phyloP scores from a whole-genome alignment of 2,888 invertebrate genomes.

The Sphecodes monilicornis region DNA sequence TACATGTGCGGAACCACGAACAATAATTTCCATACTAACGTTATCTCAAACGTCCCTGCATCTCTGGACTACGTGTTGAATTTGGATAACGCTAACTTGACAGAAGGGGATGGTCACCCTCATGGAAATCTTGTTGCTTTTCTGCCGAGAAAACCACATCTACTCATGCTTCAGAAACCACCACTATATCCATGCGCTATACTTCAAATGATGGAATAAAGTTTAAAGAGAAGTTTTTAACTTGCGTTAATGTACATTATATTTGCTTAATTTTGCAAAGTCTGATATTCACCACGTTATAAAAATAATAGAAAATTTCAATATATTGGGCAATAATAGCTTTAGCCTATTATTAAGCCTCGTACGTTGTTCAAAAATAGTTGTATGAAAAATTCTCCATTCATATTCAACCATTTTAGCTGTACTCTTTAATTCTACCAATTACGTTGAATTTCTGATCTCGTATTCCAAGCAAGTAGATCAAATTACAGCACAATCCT shows the following conservation, averaged over 20 bases:
- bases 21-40: constrained; percentile 80
- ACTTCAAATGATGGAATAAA: constrained; percentile 6
- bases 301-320: background rate
- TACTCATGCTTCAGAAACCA: constrained; percentile 50
- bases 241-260: background rate
- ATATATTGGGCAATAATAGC: background rate
- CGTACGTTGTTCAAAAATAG: no score
- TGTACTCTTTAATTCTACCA: background rate
- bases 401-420: background rate
- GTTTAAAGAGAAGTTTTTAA: background rate
- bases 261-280: background rate
- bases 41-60: constrained; percentile 72
- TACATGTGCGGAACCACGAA: constrained; percentile 56
- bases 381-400: background rate
- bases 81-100: constrained; percentile 80
- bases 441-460: background rate
- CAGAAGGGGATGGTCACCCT: constrained; percentile 72
- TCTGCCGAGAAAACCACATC: constrained; percentile 59
- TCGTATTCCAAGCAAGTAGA: no score
- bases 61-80: constrained; percentile 76
- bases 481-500: no score
- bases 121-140: constrained; percentile 64
- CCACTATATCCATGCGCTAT: constrained; percentile 29
- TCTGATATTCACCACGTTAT: background rate
- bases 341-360: no score